phyloP scores from a whole-genome alignment of 2,797 vertebrate genomes.

The Rachycentron canadum region DNA sequence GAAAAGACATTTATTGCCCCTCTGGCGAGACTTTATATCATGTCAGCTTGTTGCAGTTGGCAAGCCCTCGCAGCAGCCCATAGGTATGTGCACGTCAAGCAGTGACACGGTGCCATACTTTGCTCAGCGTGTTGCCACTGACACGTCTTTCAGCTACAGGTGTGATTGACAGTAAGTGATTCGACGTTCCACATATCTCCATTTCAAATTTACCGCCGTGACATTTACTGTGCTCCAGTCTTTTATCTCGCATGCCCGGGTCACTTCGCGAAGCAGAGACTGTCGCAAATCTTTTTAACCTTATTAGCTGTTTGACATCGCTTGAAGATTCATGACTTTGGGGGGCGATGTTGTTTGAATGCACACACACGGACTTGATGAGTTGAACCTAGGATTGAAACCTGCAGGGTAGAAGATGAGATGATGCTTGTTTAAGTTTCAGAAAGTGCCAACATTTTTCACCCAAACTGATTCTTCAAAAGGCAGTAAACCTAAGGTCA shows the following conservation, averaged over 20 bases:
- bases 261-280: background rate
- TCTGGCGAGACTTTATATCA: background rate
- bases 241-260: background rate
- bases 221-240: background rate
- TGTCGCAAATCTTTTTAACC: conserved; percentile 27
- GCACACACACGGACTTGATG: conserved; percentile 2
- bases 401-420: conserved; percentile 42
- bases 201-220: too few species aligned
- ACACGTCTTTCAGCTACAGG: background rate
- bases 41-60: background rate
- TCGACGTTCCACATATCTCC: background rate
- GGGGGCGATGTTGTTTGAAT: conserved; percentile 14
- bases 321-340: conserved; percentile 15
- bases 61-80: background rate
- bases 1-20: background rate
- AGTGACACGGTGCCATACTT: background rate
- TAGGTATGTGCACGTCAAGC: background rate
- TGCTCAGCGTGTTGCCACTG: too few species aligned
- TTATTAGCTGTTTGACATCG: conserved; percentile 35
- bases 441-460: background rate
- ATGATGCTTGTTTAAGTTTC: conserved; percentile 23
- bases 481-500: conserved; percentile 18
- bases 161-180: background rate
- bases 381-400: conserved; percentile 12
- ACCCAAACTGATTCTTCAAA: background rate